Percentiles rank a stretch among this genome's conserved stretches.
Evolutionary conservation across 2,888 invertebrate genomes (phyloP).

Genomic region (Cephalotes varians): DNA sequence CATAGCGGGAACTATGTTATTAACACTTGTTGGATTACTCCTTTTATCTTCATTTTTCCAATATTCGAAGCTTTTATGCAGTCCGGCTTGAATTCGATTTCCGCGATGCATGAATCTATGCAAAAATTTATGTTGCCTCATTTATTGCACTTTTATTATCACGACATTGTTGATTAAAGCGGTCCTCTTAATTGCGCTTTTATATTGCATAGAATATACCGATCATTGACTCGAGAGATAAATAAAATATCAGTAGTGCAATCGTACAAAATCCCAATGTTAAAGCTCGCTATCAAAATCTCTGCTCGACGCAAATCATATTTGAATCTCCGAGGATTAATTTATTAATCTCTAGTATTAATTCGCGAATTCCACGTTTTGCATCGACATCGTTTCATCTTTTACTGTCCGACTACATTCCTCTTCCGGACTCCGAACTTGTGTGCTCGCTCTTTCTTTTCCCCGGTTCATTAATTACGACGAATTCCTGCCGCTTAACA

Average conservation of each 20-base stretch:
- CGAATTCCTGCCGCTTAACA: conserved; percentile 59
- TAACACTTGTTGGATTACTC: conserved; percentile 37
- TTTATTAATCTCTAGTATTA: conserved; percentile 37
- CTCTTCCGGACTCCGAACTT: neutral
- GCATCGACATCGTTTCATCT: conserved; percentile 26
- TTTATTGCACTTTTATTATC: conserved; percentile 36
- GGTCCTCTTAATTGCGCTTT: conserved; percentile 32
- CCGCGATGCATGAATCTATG: neutral
- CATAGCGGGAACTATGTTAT: conserved; percentile 33
- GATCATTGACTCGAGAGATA: conserved; percentile 31
- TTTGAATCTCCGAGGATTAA: conserved; percentile 23
- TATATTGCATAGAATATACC: neutral
- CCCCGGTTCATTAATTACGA: conserved; percentile 62
- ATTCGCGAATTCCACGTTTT: conserved; percentile 48
- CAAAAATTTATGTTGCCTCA: conserved; percentile 14
- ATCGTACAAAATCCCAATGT: neutral
- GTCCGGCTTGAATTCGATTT: neutral
- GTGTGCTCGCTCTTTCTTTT: conserved; percentile 9
- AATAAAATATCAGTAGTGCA: conserved; percentile 27
- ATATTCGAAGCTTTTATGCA: conserved; percentile 30
- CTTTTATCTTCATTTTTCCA: conserved; percentile 19
- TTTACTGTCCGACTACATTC: neutral
- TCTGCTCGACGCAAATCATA: neutral
- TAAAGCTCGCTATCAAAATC: conserved; percentile 27
- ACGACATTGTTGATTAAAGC: conserved; percentile 31